phyloP scores from a whole-genome alignment of 2,113 vertebrate species.

The Cyprinodon brontotheroides region DNA sequence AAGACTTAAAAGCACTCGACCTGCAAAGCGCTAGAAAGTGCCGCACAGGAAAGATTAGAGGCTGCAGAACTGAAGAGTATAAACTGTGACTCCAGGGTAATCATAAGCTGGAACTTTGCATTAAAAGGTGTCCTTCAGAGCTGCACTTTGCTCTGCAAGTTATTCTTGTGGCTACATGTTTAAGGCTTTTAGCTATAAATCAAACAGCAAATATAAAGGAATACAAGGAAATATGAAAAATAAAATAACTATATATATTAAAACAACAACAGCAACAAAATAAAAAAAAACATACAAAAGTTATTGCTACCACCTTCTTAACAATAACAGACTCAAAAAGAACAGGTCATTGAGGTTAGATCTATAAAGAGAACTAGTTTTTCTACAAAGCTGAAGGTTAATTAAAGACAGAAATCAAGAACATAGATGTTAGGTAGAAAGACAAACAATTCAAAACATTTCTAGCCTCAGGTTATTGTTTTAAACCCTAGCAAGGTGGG shows the following conservation, averaged over 20 bases:
- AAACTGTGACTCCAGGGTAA: constrained; percentile 29
- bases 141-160: background rate
- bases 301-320: background rate
- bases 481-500: constrained; percentile 49
- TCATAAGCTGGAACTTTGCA: constrained; percentile 39
- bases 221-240: background rate
- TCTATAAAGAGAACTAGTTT: constrained; percentile 4
- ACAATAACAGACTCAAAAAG: background rate
- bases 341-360: background rate
- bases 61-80: constrained; percentile 28
- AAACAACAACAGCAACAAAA: background rate
- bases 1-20: constrained; percentile 20
- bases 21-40: constrained; percentile 15
- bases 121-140: constrained; percentile 11
- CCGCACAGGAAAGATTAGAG: constrained; percentile 26
- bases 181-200: constrained; percentile 4
- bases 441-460: constrained; percentile 31
- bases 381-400: constrained; percentile 25
- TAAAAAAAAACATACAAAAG: background rate
- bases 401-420: constrained; percentile 1
- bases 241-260: background rate
- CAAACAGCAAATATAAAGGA: background rate
- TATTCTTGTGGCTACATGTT: constrained; percentile 23
- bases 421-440: constrained; percentile 11
- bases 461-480: constrained; percentile 40